phyloP scores from a whole-genome alignment of 2,888 invertebrate species.

The Caenorhabditis doughertyi region DNA sequence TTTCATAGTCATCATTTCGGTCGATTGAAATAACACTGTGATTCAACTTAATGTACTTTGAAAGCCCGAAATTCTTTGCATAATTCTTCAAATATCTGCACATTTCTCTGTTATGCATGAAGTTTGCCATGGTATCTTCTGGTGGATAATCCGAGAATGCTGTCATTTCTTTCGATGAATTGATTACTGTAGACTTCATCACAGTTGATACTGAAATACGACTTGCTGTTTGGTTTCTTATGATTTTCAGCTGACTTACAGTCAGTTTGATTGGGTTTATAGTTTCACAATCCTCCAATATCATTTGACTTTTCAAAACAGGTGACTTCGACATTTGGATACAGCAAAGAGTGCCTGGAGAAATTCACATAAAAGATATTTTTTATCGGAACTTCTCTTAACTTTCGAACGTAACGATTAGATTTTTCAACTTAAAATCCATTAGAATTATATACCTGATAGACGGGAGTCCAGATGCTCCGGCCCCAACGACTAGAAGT shows the following conservation, averaged over 20 bases:
- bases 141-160: constrained; percentile 84
- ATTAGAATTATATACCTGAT: constrained; percentile 82
- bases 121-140: constrained; percentile 78
- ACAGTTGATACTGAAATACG: constrained; percentile 79
- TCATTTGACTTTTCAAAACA: constrained; percentile 83
- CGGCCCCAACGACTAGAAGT: constrained; percentile 83
- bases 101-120: constrained; percentile 74
- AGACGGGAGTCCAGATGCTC: constrained; percentile 83
- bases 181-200: constrained; percentile 83
- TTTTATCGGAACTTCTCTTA: no score
- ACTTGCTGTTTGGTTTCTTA: background rate
- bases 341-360: constrained; percentile 81
- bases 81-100: constrained; percentile 70
- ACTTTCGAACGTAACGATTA: no score
- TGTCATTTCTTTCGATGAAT: constrained; percentile 83
- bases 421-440: no score
- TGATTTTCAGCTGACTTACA: constrained; percentile 28
- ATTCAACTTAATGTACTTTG: constrained; percentile 75
- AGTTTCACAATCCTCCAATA: constrained; percentile 83
- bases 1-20: constrained; percentile 80
- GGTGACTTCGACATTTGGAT: constrained; percentile 75
- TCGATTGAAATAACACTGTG: constrained; percentile 78
- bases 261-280: constrained; percentile 70
- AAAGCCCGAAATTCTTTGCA: constrained; percentile 77
- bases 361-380: no score